Evolutionary conservation across 2,888 invertebrate species (phyloP), one percentile per base, ranked within the genome.

Genomic region (Philereme vetulata): DNA sequence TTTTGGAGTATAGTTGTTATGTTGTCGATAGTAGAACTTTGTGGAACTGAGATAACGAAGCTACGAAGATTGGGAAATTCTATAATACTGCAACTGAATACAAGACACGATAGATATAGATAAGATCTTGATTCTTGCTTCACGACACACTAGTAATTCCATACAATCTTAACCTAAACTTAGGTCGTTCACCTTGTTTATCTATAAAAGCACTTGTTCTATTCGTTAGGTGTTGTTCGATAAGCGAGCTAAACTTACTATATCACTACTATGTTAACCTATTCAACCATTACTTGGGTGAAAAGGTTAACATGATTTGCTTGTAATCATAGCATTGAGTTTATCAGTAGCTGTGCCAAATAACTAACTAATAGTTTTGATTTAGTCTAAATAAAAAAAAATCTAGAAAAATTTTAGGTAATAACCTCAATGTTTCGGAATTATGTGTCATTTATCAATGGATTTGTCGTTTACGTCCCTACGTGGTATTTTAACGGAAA

Each of bases 141-240:
- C 8, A 38, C 38, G 8, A 6, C 4, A 33, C 35, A 33, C 55
- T 4, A 33, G 6, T 44, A 33, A 36, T 36, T 7, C 48, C 51
- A 52, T 52, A 42, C 42, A 43, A 42, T 57, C 42, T 51, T 57
- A 51, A 57, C 51, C 57, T 52, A 52, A 51, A 57, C 51, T 35
- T 10, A 35, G 52, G 57, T 44, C 57, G 36, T 52, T 58, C 42
- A 58, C 43, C 56, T 56, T 48, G 57, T 58, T 52, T 57, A 57
- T 57, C 57, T 47, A 57, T 45, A 40, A 42, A 57, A 51, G 51
- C 46, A 57, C 57, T 57, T 51, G 35, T 51, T 51, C 4, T 32
- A 46, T 51, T 51, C 33, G 9, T 10, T 38, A 7, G 7, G 5
- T 44, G 51, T 32, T 50, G 38, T 33, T 49, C 50, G 40, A 56